Evolutionary conservation across 1,140 invertebrate genomes (phyloP), one percentile per base, ranked within the genome.

Genomic region (Cotesia glomerata): DNA sequence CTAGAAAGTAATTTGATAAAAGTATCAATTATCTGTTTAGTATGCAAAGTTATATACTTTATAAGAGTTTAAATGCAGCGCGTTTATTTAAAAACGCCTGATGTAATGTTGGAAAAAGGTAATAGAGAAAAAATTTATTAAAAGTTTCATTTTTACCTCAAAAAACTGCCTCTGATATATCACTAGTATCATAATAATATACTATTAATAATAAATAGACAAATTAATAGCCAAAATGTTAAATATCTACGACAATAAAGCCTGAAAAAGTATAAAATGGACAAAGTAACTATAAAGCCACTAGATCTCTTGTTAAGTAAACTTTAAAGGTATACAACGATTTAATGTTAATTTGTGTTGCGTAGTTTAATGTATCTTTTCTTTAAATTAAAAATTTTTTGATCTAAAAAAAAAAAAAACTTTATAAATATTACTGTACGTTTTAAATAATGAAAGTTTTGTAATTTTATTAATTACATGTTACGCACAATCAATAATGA

Each of bases 251-350:
- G 32, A 61, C 58, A 69, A 69, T 59, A 69, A 69, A 59, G 26
- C 9, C 36, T 70, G 35, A 69, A 69, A 45, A 45, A 45, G 39
- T 9, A 45, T 9, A 45, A 7, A 45, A 45, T 45, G 39, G 39
- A 5, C 39, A 45, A 39, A 45, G 39, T 45, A 45, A 11, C 2
- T 45, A 45, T 11, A 45, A 45, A 45, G 26, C 35, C 36, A 18
- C 52, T 56, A 13, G 34, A 69, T 69, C 67, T 69, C 56, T 69
- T 69, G 56, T 61, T 69, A 49, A 39, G 13, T 36, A 64, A 69
- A 67, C 11, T 26, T 14, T 13, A 68, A 68, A 39, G 39, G 18
- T 69, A 69, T 61, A 69, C 67, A 69, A 61, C 67, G 67, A 69
- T 61, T 56, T 61, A 14, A 59, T 45, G 54, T 52, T 69, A 61